Base-by-base conservation (phyloP, 2,113 vertebrate genomes). In the Bujurquina vittata region DNA sequence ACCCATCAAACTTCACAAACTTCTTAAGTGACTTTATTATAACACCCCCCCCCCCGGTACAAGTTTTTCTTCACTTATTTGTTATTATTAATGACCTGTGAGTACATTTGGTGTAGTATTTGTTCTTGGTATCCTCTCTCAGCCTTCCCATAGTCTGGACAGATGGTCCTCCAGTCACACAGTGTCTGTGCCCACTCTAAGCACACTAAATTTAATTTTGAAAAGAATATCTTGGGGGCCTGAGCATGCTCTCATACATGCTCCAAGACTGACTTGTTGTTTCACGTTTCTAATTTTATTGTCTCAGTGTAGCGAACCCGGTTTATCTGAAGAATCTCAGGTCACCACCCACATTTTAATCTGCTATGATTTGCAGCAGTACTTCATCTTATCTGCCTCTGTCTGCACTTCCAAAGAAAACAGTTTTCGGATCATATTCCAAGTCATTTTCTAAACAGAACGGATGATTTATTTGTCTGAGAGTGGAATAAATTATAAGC, bases 261-360 rank as follows among this genome's bases (percentile, higher is more conserved):
- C 60, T 56, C 33, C 7, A 0, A 58, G 37, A 20, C 11, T 1
- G 14, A 59, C 49, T 22, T 40, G 49, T 14, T 46, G 69, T 72
- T 79, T 23, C 59, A 52, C 37, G 79, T 76, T 84, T 54, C 43
- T 56, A 18, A 74, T 40, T 37, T 55, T 67, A 35, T 67, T 75
- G 74, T 81, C 58, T 87, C 62, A 14, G 18, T 4, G 8, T 4
- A 69, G 35, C 57, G 60, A 77, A 73, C 14, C 67, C 17, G 3
- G 20, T 77, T 83, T 75, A 75, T 90, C 84, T 85, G 29, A 86
- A 77, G 62, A 76, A 60, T 85, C 84, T 80, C 80, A 89, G 85
- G 69, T 90, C 84, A 81, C 56, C 35, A 2, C 37, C 26, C 75
- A 61, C n/a, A 73, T 81, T 67, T 79, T 18, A 67, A 63, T 46